These are phyloP conservation scores for Oreochromis spilurus DNA, from an alignment of 2,113 vertebrate genomes.

Conservation along the genomic window DNA sequence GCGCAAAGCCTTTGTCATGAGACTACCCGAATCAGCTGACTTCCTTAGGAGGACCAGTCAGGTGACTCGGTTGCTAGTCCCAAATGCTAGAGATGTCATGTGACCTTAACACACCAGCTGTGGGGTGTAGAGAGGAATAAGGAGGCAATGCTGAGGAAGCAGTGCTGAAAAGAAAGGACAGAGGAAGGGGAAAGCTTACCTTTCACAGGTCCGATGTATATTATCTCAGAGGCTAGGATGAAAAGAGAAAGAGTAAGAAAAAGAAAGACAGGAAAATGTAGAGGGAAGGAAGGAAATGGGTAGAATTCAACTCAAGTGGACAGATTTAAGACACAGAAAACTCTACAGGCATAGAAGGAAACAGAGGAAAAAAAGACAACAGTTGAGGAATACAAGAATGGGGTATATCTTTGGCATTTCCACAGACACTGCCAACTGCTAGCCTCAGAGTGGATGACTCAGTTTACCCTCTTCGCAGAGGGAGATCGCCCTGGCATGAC, in stretches of 20 bases:
- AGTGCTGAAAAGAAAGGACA: constrained; percentile 56
- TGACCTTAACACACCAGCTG: constrained; percentile 43
- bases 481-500: constrained; percentile 19
- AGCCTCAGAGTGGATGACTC: constrained; percentile 52
- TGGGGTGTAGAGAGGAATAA: neutral
- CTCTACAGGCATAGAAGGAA: constrained; percentile 66
- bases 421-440: constrained; percentile 14
- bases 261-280: constrained; percentile 66
- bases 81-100: constrained; percentile 41
- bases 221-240: constrained; percentile 93
- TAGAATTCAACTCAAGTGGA: constrained; percentile 39
- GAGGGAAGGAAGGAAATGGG: constrained; percentile 14
- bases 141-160: constrained; percentile 41
- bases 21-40: constrained; percentile 50
- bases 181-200: constrained; percentile 83
- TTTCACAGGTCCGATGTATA: constrained; percentile 99
- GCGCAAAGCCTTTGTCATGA: constrained; percentile 40
- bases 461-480: constrained; percentile 35
- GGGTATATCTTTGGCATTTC: constrained; percentile 31
- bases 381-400: constrained; percentile 20
- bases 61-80: constrained; percentile 32
- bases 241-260: constrained; percentile 57
- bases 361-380: constrained; percentile 1
- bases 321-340: constrained; percentile 53
- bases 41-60: constrained; percentile 35